A percentile compares a stretch with the other conserved stretches of the same genome.
These are phyloP conservation scores for Tachycineta bicolor DNA, from an alignment of 2,113 vertebrate species.

Conservation along the genomic window DNA sequence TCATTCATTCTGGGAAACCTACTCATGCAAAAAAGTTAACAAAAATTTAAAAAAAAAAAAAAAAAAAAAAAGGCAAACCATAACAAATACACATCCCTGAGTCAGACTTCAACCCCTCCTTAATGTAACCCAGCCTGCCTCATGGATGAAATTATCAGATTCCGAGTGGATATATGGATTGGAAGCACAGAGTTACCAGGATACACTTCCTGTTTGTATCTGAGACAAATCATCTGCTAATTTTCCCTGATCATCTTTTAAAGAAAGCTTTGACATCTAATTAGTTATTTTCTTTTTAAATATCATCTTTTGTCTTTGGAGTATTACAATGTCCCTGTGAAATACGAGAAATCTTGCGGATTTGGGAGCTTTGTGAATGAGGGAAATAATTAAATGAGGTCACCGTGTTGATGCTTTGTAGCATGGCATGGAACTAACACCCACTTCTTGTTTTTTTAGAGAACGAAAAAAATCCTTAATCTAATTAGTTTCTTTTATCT, in stretches of 20 bases:
- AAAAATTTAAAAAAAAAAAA: neutral
- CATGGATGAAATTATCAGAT: neutral
- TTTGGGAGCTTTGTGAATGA: slow-evolving; percentile 54
- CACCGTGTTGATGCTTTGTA: slow-evolving; percentile 40
- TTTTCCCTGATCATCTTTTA: neutral
- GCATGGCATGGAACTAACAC: slow-evolving; percentile 60
- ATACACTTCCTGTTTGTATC: neutral
- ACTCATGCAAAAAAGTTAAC: neutral
- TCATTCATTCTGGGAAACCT: neutral
- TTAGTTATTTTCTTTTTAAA: slow-evolving; percentile 39
- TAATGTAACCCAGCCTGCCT: neutral
- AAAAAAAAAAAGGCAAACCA: neutral
- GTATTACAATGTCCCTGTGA: slow-evolving; percentile 51
- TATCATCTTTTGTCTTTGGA: slow-evolving; percentile 61
- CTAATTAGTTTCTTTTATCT: slow-evolving; percentile 78
- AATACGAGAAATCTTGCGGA: slow-evolving; percentile 32
- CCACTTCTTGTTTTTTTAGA: slow-evolving; percentile 61
- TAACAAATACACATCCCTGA: neutral
- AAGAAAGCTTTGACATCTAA: slow-evolving; percentile 28
- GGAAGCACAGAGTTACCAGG: neutral
- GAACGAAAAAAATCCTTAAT: slow-evolving; percentile 65
- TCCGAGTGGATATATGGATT: neutral
- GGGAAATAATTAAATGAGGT: slow-evolving; percentile 70
- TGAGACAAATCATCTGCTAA: neutral
- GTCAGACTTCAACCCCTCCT: neutral